Evolutionary conservation across 2,888 invertebrate species (phyloP), one percentile per base, ranked within the genome.

Genomic region (Monopis laevigella): DNA sequence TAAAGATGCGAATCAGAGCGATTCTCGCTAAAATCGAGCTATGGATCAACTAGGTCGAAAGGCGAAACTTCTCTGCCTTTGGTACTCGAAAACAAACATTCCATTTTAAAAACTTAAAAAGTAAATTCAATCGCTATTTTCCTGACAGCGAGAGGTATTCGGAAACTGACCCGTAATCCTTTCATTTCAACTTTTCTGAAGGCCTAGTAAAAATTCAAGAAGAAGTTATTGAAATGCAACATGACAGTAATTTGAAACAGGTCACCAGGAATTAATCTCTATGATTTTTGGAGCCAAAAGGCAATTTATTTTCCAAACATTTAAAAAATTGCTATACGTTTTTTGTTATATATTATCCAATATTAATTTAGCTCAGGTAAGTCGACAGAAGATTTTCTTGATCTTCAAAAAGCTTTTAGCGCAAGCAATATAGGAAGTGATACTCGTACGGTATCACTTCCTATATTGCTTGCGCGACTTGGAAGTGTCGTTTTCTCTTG

Each of bases 21-120:
- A 5, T 32, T 21, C 17, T 21, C 27, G 39, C 39, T 27, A 39
- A 39, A 39, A 39, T 39, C 39, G 39, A 39, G 39, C 26, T 39
- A 39, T 39, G 39, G 39, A 39, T 39, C 26, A 39, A 39, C 24
- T 28, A 39, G 27, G 29, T 39, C 39, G 39, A 28, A 14, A 40
- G 19, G 28, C 18, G 19, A 40, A 30, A 40, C 29, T 40, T 40
- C 30, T 30, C 29, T 40, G 19, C 29, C 10, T 40, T 40, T 40
- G 30, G 30, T 29, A 40, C 29, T 29, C 40, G 17, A 12, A 40
- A 30, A 13, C 30, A 29, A 40, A 40, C 19, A 10, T 24, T 13
- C 26, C 21, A 10, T 13, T 12, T 39, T 24, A 24, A 6, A 16
- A 13, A 10, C 12, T 34, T 24, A 24, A 24, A 24, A 19, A 19